Conservation (phyloP, 1,140 invertebrate species). For the Euwallacea similis region DNA sequence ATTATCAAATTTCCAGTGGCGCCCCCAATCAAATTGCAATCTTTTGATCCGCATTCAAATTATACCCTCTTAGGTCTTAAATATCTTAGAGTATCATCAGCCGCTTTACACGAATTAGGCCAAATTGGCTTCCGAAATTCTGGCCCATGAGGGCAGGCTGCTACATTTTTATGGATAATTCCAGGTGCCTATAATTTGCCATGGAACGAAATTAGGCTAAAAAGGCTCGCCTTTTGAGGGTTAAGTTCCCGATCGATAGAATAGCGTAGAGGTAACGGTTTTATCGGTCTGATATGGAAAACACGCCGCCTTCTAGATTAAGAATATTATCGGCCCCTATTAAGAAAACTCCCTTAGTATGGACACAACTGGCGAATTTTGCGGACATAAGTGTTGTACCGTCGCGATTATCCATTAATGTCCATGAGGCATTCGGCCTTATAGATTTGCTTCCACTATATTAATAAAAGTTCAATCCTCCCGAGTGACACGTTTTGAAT, state of each 20-base stretch:
- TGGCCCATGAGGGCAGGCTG: not conserved
- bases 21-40: too few relatives aligned
- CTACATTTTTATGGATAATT: constrained; percentile 16
- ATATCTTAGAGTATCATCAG: too few relatives aligned
- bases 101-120: not conserved
- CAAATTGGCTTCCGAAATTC: not conserved
- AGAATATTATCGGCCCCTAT: constrained; percentile 33
- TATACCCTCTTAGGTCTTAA: too few relatives aligned
- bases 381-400: too few relatives aligned
- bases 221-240: constrained; percentile 34
- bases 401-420: too few relatives aligned
- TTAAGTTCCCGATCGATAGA: constrained; percentile 32
- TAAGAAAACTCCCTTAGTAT: constrained; percentile 29
- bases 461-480: too few relatives aligned
- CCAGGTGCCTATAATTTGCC: constrained; percentile 23
- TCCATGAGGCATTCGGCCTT: too few relatives aligned
- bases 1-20: too few relatives aligned
- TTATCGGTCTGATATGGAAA: constrained; percentile 34
- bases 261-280: constrained; percentile 32
- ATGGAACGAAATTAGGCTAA: constrained; percentile 36
- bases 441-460: too few relatives aligned
- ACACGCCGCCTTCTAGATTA: constrained; percentile 29
- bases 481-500: too few relatives aligned
- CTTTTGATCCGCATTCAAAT: too few relatives aligned
- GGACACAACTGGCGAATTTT: constrained; percentile 5